Evolutionary conservation across 1,140 invertebrate species (phyloP), one percentile per base, ranked within the genome.

Genomic region (Meloidogyne hapla): DNA sequence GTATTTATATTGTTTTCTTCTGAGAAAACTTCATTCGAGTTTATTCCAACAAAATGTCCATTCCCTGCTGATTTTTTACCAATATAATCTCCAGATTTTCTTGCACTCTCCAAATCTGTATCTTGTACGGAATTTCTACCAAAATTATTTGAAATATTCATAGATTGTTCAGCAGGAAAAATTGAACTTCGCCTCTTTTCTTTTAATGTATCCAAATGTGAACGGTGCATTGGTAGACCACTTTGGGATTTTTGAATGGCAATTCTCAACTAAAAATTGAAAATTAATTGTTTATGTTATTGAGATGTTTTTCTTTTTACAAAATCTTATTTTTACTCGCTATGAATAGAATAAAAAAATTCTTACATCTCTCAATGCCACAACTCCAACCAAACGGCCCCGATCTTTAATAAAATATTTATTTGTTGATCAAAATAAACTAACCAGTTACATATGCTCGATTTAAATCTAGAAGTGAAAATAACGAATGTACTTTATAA

Each of bases 401-500:
- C 96, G 95, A 48, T 94, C 94, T 56, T 48, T 48, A 48, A 48
- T 18, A 18, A 48, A 5, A 48, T 18, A 48, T 48, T n/a, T 56
- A 56, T 56, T 56, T 15, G 2, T 15, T 45, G 13, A 42, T 42
- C 9, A 48, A 18, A 18, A 48, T 48, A 48, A 48, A 56, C 18
- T 56, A 56, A 56, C 48, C 48, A 6, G 96, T 99, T 1, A 99
- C 96, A 88, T 98, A 99, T 1, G 96, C 95, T 84, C 95, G 93
- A 89, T 94, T 95, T 5, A 99, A 92, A 38, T 94, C 94, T 62
- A 99, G 91, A 90, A 98, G 93, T 3, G 94, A 97, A 88, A 99
- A 99, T 8, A 99, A 89, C 12, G 95, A 97, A 89, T 99, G 96
- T 2, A 97, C 94, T 90, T 91, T 98, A 72, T 97, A 91, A 38